Evolutionary conservation across 2,113 vertebrate species (phyloP).

Genomic region (Bettongia penicillata): DNA sequence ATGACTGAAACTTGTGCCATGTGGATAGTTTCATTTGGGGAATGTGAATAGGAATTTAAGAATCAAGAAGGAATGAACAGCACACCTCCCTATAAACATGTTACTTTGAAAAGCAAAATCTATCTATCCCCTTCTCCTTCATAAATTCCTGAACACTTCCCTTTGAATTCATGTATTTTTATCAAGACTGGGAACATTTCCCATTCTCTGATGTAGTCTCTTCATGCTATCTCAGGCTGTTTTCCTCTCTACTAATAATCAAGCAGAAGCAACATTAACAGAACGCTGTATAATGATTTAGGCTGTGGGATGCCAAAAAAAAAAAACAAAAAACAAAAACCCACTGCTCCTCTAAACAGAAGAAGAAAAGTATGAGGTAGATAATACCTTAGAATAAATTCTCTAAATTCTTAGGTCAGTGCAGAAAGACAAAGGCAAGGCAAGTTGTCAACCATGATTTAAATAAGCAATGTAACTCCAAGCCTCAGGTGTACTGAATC

Average conservation of each 20-base stretch:
- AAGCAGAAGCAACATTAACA: slow-evolving; percentile 9
- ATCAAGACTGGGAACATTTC: slow-evolving; percentile 24
- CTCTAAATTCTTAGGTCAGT: slow-evolving; percentile 19
- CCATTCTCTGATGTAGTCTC: slow-evolving; percentile 14
- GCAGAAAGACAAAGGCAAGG: background rate
- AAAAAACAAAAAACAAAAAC: no score
- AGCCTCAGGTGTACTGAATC: background rate
- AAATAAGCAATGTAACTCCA: slow-evolving; percentile 19
- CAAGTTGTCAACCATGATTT: slow-evolving; percentile 33
- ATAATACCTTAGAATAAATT: background rate
- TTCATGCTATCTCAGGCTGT: slow-evolving; percentile 16
- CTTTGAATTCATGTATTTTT: slow-evolving; percentile 31
- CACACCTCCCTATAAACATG: slow-evolving; percentile 50
- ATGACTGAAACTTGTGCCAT: slow-evolving; percentile 64
- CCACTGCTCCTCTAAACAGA: background rate
- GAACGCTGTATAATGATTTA: background rate
- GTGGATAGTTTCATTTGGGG: slow-evolving; percentile 46
- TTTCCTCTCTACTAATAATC: slow-evolving; percentile 27
- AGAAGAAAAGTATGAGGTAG: background rate
- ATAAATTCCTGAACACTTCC: slow-evolving; percentile 48
- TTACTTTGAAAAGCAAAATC: slow-evolving; percentile 64
- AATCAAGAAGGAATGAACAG: slow-evolving; percentile 58
- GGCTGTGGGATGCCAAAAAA: background rate
- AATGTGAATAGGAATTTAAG: slow-evolving; percentile 67
- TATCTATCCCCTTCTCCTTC: background rate